Evolutionary conservation across 2,888 invertebrate species (phyloP), one percentile per base, ranked within the genome.

Genomic region (Tenthredo scrophulariae): DNA sequence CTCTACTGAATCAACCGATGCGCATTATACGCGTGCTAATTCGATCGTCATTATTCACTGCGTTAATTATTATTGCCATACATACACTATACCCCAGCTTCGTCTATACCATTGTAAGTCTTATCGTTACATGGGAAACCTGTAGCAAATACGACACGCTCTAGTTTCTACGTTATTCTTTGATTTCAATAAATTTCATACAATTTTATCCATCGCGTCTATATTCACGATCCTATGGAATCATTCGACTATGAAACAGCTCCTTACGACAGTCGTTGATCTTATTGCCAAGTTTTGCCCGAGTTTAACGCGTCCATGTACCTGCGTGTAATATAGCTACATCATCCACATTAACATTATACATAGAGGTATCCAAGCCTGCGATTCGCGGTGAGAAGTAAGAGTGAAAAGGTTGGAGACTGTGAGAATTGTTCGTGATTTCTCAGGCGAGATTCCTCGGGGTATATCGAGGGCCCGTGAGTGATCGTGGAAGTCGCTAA

Each of bases 401-500:
- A 87, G 87, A 86, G 86, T 88, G 86, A 87, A 86, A 86, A 85
- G 54, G 82, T 80, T 58, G 80, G 13, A 62, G 85, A 50, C 84
- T 85, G 86, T 87, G 88, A 88, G 87, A 88, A 85, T 86, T 86
- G 75, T 84, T 43, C 70, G 85, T 43, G 84, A 88, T 88, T 88
- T 89, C 89, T 88, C 88, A 88, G 86, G 86, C 84, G 82, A 85
- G 2, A 80, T 80, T 80, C 80, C n/a, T 62, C 80, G 10, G 54
- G 40, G 37, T 80, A 26, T 54, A 29, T 77, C 62, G 62, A 62
- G 13, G 62, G 4, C 33, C 77, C 2, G 50, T 77, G 33, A 77
- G 33, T 33, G 54, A 77, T 77, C 77, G 50, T 29, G 77, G 54
- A 18, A 54, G 84, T 85, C 40, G 67, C 43, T 62, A 70, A 46